Evolutionary conservation across 2,113 vertebrate genomes (phyloP).

Genomic region (Phrynosoma blainvillii): DNA sequence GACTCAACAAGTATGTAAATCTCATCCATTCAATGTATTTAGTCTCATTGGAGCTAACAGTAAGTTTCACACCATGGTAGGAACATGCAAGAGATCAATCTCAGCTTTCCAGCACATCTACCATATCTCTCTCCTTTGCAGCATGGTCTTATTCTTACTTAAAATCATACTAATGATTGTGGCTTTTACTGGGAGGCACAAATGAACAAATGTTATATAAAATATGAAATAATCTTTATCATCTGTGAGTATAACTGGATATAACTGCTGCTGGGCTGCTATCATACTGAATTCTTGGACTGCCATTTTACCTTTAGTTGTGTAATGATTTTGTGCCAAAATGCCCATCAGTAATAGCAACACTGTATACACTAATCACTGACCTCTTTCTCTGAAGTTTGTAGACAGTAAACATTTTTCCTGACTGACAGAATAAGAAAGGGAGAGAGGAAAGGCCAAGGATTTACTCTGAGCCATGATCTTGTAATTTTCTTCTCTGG

Average conservation of each 20-base stretch:
- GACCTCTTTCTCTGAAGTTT: conserved; percentile 13
- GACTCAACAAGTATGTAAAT: no score
- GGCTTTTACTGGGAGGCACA: not conserved
- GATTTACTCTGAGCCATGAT: not conserved
- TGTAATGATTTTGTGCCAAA: not conserved
- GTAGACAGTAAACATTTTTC: conserved; percentile 42
- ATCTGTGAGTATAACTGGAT: not conserved
- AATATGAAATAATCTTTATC: not conserved
- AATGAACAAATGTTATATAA: not conserved
- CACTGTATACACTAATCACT: not conserved
- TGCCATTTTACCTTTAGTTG: fast-evolving
- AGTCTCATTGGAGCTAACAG: no score
- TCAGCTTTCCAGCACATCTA: not conserved
- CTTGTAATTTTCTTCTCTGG: conserved; percentile 34
- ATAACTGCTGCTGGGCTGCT: not conserved
- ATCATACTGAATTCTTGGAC: not conserved
- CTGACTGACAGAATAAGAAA: conserved; percentile 23
- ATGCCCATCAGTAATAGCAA: not conserved
- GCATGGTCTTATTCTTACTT: not conserved
- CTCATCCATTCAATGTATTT: no score
- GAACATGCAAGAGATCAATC: not conserved
- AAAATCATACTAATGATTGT: not conserved
- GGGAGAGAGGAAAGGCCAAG: conserved; percentile 5
- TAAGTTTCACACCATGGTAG: no score
- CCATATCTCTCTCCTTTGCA: not conserved